Percentiles rank a stretch among this genome's conserved stretches.
Conservation (phyloP, 2,888 invertebrate species). For the Marronus borbonicus region DNA sequence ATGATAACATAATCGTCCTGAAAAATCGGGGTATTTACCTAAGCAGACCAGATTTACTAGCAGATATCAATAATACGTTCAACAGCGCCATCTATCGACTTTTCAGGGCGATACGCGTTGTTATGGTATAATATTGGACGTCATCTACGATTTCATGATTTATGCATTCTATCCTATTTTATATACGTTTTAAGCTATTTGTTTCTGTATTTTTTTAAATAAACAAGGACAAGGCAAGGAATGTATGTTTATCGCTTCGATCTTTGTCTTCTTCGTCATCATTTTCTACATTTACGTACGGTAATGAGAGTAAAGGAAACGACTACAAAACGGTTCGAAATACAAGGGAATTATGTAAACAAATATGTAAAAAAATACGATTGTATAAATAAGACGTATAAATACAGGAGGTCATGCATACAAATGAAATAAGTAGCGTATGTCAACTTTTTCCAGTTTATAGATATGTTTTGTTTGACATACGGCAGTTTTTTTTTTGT, state of each 20-base stretch:
- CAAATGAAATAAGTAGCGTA: neutral
- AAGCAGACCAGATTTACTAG: neutral
- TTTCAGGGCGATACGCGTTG: slow-evolving; percentile 16
- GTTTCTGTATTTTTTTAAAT: neutral
- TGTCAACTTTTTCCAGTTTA: no score
- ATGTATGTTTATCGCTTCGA: slow-evolving; percentile 25
- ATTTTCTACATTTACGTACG: neutral
- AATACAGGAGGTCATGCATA: slow-evolving; percentile 6
- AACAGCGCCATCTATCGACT: neutral
- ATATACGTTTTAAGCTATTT: slow-evolving; percentile 7
- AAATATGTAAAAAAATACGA: slow-evolving; percentile 14
- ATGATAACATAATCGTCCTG: slow-evolving; percentile 18
- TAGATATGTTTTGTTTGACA: no score
- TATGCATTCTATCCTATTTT: neutral
- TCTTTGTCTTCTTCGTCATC: neutral
- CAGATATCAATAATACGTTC: neutral
- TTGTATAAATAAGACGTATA: slow-evolving; percentile 12
- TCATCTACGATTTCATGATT: slow-evolving; percentile 27
- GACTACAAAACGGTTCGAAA: slow-evolving; percentile 3
- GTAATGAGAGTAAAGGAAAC: slow-evolving; percentile 9
- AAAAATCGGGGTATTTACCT: neutral
- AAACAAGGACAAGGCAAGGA: slow-evolving; percentile 39
- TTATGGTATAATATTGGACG: slow-evolving; percentile 15
- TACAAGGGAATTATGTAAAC: neutral
- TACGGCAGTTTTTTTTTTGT: no score